These are phyloP conservation scores for Callosobruchus maculatus DNA, from an alignment of 2,888 invertebrate species.

Conservation along the genomic window DNA sequence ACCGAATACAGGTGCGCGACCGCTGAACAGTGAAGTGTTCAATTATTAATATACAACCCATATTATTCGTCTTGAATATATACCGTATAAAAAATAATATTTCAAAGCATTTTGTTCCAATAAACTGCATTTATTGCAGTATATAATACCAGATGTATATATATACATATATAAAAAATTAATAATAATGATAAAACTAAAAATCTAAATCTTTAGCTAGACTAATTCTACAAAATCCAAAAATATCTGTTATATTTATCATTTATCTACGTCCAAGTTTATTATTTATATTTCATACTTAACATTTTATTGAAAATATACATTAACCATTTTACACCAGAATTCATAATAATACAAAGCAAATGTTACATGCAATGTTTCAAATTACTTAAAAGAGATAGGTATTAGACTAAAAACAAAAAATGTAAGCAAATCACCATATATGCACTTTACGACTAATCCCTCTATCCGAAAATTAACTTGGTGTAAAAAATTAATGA, in stretches of 20 bases:
- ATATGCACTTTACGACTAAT: neutral
- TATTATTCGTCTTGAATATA: too few species aligned
- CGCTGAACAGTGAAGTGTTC: too few species aligned
- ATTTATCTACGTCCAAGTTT: conserved; percentile 37
- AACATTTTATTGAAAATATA: conserved; percentile 21
- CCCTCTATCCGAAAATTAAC: neutral
- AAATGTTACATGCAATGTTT: neutral
- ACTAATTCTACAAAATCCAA: conserved; percentile 46
- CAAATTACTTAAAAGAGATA: neutral
- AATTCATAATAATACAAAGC: conserved; percentile 5
- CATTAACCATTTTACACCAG: conserved; percentile 13
- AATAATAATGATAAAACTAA: too few species aligned
- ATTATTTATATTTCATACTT: conserved; percentile 34
- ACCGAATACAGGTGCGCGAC: too few species aligned
- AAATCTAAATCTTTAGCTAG: neutral
- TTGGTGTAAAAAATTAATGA: conserved; percentile 9
- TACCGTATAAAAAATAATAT: too few species aligned
- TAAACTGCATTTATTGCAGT: too few species aligned
- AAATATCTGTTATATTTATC: conserved; percentile 47
- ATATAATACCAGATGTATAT: neutral
- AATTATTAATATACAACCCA: too few species aligned
- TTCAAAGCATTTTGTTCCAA: too few species aligned
- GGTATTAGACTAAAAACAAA: conserved; percentile 3
- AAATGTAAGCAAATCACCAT: neutral
- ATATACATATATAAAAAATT: neutral